Percentiles rank a stretch among this genome's conserved stretches.
Conservation (phyloP, 2,888 invertebrate genomes). For the Coremacera marginata region DNA sequence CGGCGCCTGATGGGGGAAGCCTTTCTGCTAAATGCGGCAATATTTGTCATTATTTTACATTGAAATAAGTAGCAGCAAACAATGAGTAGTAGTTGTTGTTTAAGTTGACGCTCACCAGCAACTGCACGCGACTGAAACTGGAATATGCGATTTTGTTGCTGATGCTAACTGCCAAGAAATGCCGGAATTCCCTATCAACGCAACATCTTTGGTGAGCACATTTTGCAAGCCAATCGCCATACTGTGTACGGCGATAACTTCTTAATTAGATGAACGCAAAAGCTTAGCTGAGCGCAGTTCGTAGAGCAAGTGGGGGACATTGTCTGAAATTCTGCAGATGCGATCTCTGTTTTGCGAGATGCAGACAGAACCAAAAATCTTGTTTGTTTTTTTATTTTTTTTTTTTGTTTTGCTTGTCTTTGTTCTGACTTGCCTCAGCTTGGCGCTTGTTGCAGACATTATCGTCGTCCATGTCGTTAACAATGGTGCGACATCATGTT, state of each 20-base stretch:
- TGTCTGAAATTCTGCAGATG: neutral
- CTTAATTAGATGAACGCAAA: constrained; percentile 29
- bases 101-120: too few relatives aligned
- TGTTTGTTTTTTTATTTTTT: too few relatives aligned
- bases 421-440: neutral
- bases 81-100: too few relatives aligned
- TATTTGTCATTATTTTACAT: constrained; percentile 22
- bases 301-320: neutral
- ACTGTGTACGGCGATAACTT: constrained; percentile 27
- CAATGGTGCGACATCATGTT: constrained; percentile 39
- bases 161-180: neutral
- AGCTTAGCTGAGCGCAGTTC: neutral
- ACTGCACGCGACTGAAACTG: neutral
- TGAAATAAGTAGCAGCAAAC: neutral
- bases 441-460: neutral
- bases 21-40: neutral
- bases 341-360: neutral
- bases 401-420: too few relatives aligned
- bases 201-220: constrained; percentile 6
- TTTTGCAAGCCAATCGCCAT: constrained; percentile 15
- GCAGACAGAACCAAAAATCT: neutral
- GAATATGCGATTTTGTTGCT: neutral
- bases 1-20: constrained; percentile 20
- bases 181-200: constrained; percentile 18
- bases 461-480: constrained; percentile 14